Evolutionary conservation across 2,113 vertebrate species (phyloP), one percentile per base, ranked within the genome.

Genomic region (Rafetus swinhoei): DNA sequence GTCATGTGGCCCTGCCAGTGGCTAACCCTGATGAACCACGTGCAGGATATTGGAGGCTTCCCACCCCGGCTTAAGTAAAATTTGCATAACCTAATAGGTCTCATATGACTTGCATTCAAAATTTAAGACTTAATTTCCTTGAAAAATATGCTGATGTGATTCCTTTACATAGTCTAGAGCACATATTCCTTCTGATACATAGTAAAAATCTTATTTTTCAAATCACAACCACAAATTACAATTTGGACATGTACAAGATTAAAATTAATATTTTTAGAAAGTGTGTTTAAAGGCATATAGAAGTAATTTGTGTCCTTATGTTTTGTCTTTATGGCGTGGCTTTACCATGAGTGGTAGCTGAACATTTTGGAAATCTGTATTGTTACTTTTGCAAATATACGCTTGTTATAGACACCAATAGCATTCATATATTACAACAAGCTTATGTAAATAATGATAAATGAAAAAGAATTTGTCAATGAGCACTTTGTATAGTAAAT

Each of bases 161-260:
- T 59, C 57, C 57, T 25, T 59, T 59, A 21, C 82, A 89, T 95
- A 18, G 81, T 18, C 16, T 29, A 55, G 4, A 59, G 57, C 72
- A 22, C 76, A 32, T 57, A 96, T 95, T 93, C 86, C 77, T 93
- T 95, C 91, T 94, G 59, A 86, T 86, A 52, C n/a, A 93, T 7
- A 59, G 59, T 95, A 93, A 93, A 96, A 97, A 88, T 92, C n/a
- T 97, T 25, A 54, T 85, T 53, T 95, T 95, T 19, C 79, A 90
- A 87, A 92, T 94, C 29, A 74, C 52, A 80, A 88, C 56, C 83
- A 56, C 91, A 94, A 94, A 77, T 90, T 94, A 18, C 15, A 89
- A 19, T 89, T 85, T 93, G 65, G 4, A 76, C 76, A 39, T 76
- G 14, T 87, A 9, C 82, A 84, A 95, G 81, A 60, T 50, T 84